phyloP scores from a whole-genome alignment of 2,797 vertebrate species.

The Pipistrellus pipistrellus region DNA sequence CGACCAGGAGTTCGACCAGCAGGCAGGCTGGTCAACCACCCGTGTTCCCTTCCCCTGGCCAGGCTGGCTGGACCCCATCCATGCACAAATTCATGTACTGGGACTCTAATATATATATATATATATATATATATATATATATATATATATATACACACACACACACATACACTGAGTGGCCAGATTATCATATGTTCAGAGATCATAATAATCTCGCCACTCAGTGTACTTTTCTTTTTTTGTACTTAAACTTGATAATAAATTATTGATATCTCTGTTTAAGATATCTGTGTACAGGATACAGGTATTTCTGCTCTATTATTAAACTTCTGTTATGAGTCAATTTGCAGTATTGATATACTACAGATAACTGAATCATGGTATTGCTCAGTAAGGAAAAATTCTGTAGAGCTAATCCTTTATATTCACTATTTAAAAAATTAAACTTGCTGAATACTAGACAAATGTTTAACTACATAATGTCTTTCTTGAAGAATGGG shows the following conservation, averaged over 20 bases:
- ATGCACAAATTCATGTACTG: too few species aligned
- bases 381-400: neutral
- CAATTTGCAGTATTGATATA: neutral
- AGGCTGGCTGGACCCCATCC: too few species aligned
- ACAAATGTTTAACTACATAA: neutral
- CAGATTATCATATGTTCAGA: too few species aligned
- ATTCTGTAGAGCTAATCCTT: neutral
- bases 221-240: neutral
- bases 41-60: too few species aligned
- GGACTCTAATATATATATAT: too few species aligned
- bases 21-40: too few species aligned
- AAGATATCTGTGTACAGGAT: neutral
- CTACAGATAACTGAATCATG: neutral
- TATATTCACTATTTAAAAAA: conserved; percentile 21
- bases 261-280: neutral
- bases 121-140: too few species aligned
- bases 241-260: neutral
- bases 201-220: too few species aligned
- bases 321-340: conserved; percentile 24
- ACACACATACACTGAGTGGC: too few species aligned
- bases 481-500: conserved; percentile 10
- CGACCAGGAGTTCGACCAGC: too few species aligned
- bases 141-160: too few species aligned
- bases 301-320: neutral
- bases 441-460: conserved; percentile 7